These are phyloP conservation scores for Tragelaphus oryx DNA, from an alignment of 2,797 vertebrate genomes.

Conservation along the genomic window DNA sequence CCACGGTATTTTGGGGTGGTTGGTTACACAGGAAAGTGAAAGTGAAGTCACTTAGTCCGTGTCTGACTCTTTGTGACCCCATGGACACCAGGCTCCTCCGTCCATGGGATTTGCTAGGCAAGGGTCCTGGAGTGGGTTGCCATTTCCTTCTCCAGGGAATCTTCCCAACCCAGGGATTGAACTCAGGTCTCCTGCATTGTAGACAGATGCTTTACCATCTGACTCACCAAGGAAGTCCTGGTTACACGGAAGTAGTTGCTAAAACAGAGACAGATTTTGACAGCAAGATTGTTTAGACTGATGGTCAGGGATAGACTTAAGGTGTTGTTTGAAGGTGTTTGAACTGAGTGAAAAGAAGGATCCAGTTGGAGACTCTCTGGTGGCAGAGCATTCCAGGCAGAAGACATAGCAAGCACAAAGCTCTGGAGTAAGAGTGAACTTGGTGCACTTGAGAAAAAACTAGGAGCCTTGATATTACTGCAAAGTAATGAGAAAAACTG, in stretches of 20 bases:
- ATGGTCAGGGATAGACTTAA: not conserved
- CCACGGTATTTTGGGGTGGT: not conserved
- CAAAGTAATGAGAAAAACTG: not conserved
- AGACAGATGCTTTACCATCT: too few species aligned
- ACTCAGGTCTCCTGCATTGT: too few species aligned
- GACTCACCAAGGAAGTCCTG: not conserved
- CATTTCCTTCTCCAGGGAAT: too few species aligned
- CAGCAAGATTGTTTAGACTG: not conserved
- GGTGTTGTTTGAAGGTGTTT: not conserved
- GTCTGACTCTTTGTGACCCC: too few species aligned
- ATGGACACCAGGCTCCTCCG: too few species aligned
- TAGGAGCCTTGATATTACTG: not conserved
- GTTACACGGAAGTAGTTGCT: not conserved
- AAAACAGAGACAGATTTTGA: not conserved
- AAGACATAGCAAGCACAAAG: not conserved
- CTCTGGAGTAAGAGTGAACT: not conserved
- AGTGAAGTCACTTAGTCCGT: too few species aligned
- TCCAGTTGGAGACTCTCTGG: not conserved
- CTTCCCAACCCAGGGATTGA: too few species aligned
- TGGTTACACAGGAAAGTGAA: not conserved
- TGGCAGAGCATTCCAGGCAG: not conserved
- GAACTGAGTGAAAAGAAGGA: not conserved
- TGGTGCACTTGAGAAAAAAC: not conserved
- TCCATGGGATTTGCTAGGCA: too few species aligned
- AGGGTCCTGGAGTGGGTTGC: too few species aligned